Base-by-base conservation (phyloP, 2,113 vertebrate species). In the Lipophrys pholis region DNA sequence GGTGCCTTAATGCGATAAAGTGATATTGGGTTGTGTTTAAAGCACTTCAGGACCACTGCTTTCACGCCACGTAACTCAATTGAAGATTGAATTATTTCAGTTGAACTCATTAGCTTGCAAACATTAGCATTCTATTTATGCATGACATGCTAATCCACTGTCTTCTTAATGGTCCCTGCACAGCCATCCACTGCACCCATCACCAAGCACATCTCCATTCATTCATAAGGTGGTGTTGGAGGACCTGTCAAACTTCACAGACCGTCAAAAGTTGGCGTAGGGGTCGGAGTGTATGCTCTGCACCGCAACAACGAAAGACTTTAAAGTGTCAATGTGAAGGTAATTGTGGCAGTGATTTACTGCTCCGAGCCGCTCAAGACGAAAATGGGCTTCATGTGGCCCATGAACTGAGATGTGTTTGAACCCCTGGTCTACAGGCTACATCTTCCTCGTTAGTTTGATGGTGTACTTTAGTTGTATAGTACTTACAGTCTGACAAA, bases 51-150 rank as follows among this genome's bases (percentile, higher is more conserved):
- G 48, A 59, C 73, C 36, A 35, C 57, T 50, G 16, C 45, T 78
- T 68, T 69, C 36, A 71, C 43, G 35, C 14, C 58, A 63, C 56
- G 60, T 8, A 54, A 60, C 35, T 80, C 12, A 62, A 55, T 15
- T 43, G 15, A 62, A 5, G 16, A 15, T 21, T 11, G 15, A 48
- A 21, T 63, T 39, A 61, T 84, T 80, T 78, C 77, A 69, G 8
- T 39, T 71, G 59, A 74, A 55, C 54, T 78, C 54, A 76, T 71
- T 78, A 66, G 80, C 35, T 54, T 46, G 45, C 7, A 66, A 76
- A 70, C 42, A 82, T 81, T 59, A 70, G 50, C 60, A 51, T 75
- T 70, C 70, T 64, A 82, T 81, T 74, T 72, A 84, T 70, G 78
- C 78, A 65, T 62, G 69, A 6, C 15, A 64, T 61, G 61, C 61